phyloP scores from a whole-genome alignment of 1,140 invertebrate species.

The Aphidius ervi region DNA sequence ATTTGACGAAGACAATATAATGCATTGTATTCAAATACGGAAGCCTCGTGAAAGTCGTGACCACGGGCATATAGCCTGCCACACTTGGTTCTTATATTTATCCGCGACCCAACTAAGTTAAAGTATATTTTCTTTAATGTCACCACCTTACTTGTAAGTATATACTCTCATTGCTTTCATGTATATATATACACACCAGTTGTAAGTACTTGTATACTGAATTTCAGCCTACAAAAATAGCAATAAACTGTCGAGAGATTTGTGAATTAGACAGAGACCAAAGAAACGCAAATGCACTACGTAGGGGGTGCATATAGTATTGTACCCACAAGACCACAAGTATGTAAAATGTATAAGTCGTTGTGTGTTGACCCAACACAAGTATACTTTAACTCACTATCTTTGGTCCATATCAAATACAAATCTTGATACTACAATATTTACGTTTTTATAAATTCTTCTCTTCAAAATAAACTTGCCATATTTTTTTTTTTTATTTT shows the following conservation, averaged over 20 bases:
- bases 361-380: conserved; percentile 8
- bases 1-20: conserved; percentile 55
- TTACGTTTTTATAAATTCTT: conserved; percentile 3
- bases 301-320: too few relatives aligned
- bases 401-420: conserved; percentile 51
- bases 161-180: too few relatives aligned
- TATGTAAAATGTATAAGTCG: conserved; percentile 19
- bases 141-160: too few relatives aligned
- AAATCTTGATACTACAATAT: conserved; percentile 32
- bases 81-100: conserved; percentile 9
- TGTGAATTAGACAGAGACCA: too few relatives aligned
- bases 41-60: conserved; percentile 49
- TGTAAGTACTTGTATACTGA: too few relatives aligned
- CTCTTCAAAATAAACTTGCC: conserved; percentile 1
- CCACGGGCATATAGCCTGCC: conserved; percentile 39
- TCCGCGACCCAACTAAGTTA: too few relatives aligned
- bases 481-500: neutral
- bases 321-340: conserved; percentile 18
- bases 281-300: too few relatives aligned
- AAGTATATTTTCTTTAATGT: too few relatives aligned
- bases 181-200: too few relatives aligned
- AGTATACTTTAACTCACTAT: conserved; percentile 49
- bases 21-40: conserved; percentile 57
- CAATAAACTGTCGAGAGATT: too few relatives aligned
- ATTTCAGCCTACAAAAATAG: too few relatives aligned